phyloP scores from a whole-genome alignment of 53 echinoderm and acorn worm species.

The Luidia sarsii region DNA sequence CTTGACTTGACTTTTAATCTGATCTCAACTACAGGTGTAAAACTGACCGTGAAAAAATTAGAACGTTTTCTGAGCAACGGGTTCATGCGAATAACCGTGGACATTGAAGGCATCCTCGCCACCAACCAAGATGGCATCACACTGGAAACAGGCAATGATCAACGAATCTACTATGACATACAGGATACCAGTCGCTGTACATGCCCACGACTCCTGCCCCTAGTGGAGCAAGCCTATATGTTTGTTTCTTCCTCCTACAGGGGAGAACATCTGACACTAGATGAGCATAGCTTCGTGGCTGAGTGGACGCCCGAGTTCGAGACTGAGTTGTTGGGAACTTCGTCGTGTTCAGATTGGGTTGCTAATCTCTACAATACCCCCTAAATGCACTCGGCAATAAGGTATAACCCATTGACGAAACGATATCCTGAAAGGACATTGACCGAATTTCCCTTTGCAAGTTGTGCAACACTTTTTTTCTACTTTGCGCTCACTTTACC shows the following conservation, averaged over 20 bases:
- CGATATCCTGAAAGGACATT: no score
- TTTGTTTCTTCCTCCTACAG: constrained; percentile 35
- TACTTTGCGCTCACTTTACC: no score
- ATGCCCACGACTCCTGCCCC: constrained; percentile 20
- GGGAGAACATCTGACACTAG: not conserved
- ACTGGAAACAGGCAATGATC: not conserved
- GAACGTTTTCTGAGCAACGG: constrained; percentile 14
- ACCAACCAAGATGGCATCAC: not conserved
- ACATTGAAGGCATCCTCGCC: constrained; percentile 12
- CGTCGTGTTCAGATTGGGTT: constrained; percentile 9
- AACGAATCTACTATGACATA: not conserved
- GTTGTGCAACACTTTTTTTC: no score
- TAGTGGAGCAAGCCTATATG: constrained; percentile 22
- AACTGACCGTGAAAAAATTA: not conserved
- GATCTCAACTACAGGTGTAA: not conserved
- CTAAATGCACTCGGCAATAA: no score
- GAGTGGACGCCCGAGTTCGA: constrained; percentile 26
- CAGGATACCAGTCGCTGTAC: not conserved
- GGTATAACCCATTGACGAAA: no score
- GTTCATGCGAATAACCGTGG: constrained; percentile 18
- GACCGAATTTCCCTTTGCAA: no score
- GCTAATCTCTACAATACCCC: no score
- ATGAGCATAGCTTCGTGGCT: constrained; percentile 33
- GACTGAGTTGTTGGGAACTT: not conserved
- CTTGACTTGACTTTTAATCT: not conserved